Conservation (phyloP, 2,888 invertebrate genomes). For the Steinernema scapterisci region DNA sequence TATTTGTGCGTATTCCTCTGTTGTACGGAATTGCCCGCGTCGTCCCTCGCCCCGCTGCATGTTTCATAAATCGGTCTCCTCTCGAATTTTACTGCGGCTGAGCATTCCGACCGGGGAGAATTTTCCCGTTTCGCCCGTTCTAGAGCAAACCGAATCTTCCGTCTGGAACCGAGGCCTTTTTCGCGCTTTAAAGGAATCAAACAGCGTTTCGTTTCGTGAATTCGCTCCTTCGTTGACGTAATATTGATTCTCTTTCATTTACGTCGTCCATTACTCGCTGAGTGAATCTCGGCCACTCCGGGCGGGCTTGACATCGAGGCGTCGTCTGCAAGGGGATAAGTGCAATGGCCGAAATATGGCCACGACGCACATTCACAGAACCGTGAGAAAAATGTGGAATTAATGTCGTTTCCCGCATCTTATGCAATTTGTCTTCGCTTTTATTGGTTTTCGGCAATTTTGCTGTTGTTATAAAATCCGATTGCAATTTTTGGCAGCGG, state of each 20-base stretch:
- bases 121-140: too few species aligned
- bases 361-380: neutral
- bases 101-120: too few species aligned
- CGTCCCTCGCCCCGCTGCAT: neutral
- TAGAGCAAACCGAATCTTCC: too few species aligned
- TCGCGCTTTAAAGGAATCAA: neutral
- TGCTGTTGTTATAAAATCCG: too few species aligned
- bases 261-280: constrained; percentile 13
- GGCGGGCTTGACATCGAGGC: neutral
- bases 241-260: constrained; percentile 4
- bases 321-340: constrained; percentile 23
- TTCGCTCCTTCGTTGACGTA: neutral
- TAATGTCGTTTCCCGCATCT: neutral
- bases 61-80: neutral
- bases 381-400: neutral
- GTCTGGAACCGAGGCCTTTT: too few species aligned
- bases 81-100: too few species aligned
- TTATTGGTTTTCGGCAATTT: too few species aligned
- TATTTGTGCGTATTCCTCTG: constrained; percentile 14
- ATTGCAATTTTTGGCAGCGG: too few species aligned
- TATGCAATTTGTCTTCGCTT: neutral
- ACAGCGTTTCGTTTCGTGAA: neutral
- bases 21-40: neutral
- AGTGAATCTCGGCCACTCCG: constrained; percentile 5
- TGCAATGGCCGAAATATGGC: constrained; percentile 10